Conservation (phyloP, 2,797 vertebrate species). For the Trachurus trachurus region DNA sequence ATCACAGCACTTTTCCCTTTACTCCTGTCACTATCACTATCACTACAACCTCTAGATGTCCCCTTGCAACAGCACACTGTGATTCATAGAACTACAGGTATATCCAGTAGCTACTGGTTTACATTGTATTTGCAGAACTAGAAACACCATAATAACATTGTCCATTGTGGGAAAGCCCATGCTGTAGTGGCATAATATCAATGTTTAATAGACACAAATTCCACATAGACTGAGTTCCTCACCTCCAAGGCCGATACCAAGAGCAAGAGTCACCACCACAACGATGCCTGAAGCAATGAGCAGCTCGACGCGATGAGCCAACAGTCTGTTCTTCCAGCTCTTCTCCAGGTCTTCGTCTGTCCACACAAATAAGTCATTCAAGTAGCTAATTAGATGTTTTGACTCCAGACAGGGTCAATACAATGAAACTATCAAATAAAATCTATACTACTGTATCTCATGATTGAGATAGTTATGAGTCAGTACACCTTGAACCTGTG, state of each 20-base stretch:
- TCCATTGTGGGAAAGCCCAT: not conserved
- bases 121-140: no score
- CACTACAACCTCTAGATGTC: no score
- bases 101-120: no score
- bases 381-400: not conserved
- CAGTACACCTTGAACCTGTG: no score
- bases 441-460: not conserved
- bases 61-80: no score
- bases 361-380: not conserved
- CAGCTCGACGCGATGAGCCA: constrained; percentile 73
- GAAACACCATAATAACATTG: no score
- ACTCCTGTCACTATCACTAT: no score
- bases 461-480: no score
- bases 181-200: constrained; percentile 34
- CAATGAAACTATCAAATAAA: not conserved
- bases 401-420: not conserved
- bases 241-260: constrained; percentile 85
- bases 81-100: no score
- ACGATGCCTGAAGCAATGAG: constrained; percentile 64
- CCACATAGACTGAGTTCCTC: constrained; percentile 36
- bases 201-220: constrained; percentile 6
- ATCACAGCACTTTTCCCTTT: no score
- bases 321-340: constrained; percentile 65
- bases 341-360: constrained; percentile 75
- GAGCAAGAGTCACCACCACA: constrained; percentile 54